Evolutionary conservation across 53 echinoderm and acorn worm species (phyloP).

Genomic region (Glandiceps talaboti): DNA sequence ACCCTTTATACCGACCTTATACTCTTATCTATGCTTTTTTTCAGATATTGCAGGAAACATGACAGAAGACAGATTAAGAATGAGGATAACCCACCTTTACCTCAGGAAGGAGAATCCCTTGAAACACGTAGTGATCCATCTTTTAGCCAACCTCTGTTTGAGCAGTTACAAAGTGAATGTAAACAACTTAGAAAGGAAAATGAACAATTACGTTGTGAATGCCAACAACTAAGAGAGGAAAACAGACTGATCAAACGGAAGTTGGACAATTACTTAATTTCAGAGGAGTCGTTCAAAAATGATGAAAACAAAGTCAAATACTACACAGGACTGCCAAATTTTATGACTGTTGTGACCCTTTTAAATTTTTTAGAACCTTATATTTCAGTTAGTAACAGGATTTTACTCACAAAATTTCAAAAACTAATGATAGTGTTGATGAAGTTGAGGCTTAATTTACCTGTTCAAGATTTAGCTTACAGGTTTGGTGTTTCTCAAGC

Average conservation of each 20-base stretch:
- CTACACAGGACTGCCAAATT: constrained; percentile 16
- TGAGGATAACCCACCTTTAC: too few species aligned
- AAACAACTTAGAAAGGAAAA: too few species aligned
- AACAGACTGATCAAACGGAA: neutral
- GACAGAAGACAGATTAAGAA: too few species aligned
- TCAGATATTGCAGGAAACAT: too few species aligned
- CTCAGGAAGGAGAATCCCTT: too few species aligned
- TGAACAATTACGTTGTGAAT: neutral
- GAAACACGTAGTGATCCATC: too few species aligned
- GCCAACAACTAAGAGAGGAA: neutral
- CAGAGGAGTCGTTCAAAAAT: constrained; percentile 2
- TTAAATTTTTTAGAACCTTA: too few species aligned
- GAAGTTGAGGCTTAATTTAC: constrained; percentile 5
- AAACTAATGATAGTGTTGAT: constrained; percentile 17
- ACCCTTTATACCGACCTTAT: too few species aligned
- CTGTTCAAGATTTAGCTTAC: constrained; percentile 11
- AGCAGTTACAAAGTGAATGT: too few species aligned
- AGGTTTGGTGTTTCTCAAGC: too few species aligned
- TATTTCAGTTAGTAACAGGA: neutral
- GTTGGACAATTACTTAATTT: neutral
- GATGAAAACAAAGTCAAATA: constrained; percentile 3
- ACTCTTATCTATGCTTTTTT: too few species aligned
- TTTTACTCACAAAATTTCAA: neutral
- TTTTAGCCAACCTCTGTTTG: too few species aligned
- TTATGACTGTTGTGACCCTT: neutral